These are phyloP conservation scores for Condylura cristata DNA, from an alignment of 2,113 vertebrate genomes.

Conservation along the genomic window DNA sequence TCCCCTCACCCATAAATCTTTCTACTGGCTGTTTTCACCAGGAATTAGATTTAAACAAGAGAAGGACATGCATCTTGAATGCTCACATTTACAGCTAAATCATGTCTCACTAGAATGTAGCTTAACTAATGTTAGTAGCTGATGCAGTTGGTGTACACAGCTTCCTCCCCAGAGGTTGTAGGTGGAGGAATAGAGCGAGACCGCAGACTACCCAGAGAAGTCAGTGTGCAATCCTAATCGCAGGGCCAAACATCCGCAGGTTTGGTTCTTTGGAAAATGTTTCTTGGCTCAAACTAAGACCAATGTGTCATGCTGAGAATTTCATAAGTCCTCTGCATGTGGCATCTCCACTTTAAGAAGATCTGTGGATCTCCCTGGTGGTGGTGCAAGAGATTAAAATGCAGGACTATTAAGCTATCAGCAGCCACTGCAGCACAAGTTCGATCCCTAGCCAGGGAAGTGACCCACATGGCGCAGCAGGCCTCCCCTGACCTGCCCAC, in stretches of 20 bases:
- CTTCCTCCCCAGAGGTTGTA: not conserved
- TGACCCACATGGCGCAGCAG: too few relatives aligned
- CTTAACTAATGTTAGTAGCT: not conserved
- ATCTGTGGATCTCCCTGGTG: too few relatives aligned
- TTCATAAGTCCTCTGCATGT: not conserved
- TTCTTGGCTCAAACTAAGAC: conserved; percentile 13
- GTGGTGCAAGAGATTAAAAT: too few relatives aligned
- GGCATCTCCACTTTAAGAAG: not conserved
- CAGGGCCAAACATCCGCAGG: conserved; percentile 8
- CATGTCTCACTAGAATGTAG: conserved; percentile 32
- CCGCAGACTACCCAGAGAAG: not conserved
- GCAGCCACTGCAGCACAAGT: too few relatives aligned
- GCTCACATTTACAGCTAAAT: conserved; percentile 3
- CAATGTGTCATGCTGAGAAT: not conserved
- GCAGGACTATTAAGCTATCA: too few relatives aligned
- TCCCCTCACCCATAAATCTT: conserved; percentile 41
- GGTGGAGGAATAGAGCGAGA: not conserved
- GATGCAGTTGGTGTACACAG: not conserved
- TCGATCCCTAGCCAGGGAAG: too few relatives aligned
- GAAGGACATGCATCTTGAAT: conserved; percentile 20
- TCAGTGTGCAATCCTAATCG: not conserved
- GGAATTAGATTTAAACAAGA: conserved; percentile 39
- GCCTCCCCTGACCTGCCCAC: too few relatives aligned
- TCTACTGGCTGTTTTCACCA: conserved; percentile 45
- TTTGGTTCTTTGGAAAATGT: conserved; percentile 31